phyloP scores from a whole-genome alignment of 2,113 vertebrate species.

The Bos indicus region DNA sequence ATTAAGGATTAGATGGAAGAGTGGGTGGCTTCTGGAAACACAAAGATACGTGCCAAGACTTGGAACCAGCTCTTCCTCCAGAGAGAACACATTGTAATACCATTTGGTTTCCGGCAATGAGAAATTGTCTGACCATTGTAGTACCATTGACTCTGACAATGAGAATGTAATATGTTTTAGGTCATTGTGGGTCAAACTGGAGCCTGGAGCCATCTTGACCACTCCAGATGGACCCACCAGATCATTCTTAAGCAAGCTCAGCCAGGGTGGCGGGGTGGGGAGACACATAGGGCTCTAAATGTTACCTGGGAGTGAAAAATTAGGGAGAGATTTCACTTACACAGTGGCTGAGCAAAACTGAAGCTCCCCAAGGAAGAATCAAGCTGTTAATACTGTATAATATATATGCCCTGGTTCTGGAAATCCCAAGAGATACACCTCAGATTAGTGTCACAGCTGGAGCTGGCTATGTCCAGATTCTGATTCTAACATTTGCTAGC shows the following conservation, averaged over 20 bases:
- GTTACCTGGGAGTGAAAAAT: background rate
- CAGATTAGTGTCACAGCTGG: background rate
- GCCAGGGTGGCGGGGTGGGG: fast-evolving
- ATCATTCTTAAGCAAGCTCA: background rate
- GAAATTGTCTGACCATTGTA: background rate
- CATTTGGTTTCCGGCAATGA: background rate
- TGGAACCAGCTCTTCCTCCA: background rate
- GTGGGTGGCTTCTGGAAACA: background rate
- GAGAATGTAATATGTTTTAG: background rate
- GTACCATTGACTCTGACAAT: background rate
- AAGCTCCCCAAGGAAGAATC: background rate
- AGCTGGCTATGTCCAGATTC: background rate
- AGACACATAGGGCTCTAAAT: background rate
- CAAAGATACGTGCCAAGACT: background rate
- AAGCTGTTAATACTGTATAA: background rate
- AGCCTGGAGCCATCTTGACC: background rate
- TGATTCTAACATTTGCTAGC: background rate
- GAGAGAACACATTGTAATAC: fast-evolving
- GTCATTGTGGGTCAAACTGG: background rate
- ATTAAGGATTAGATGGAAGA: background rate
- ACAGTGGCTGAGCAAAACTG: background rate
- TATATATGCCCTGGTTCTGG: background rate
- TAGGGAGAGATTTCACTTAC: background rate
- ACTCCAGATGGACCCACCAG: background rate
- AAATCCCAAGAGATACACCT: background rate